These are phyloP conservation scores for Poeciliopsis occidentalis DNA, from an alignment of 2,113 vertebrate genomes.

Conservation along the genomic window DNA sequence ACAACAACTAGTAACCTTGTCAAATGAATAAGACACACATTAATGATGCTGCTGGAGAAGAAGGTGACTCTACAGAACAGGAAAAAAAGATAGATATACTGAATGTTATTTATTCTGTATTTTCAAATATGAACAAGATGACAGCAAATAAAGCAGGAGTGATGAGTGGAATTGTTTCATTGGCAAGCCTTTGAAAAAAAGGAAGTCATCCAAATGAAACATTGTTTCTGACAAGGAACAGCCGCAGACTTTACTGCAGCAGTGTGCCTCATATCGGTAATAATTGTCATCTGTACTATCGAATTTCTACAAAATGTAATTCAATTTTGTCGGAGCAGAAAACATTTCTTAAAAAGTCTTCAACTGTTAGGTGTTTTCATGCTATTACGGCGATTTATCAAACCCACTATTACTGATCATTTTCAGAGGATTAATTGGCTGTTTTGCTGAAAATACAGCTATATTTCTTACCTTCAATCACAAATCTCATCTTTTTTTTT, in stretches of 20 bases:
- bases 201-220: not conserved
- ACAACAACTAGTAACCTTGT: not conserved
- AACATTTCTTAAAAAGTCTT: conserved; percentile 27
- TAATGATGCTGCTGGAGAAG: not conserved
- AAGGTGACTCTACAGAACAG: not conserved
- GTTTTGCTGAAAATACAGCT: conserved; percentile 65
- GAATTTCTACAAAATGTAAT: not conserved
- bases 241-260: not conserved
- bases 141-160: not conserved
- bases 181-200: not conserved
- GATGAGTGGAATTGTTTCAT: not conserved
- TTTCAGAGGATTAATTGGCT: conserved; percentile 55
- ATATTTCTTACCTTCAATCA: conserved; percentile 71
- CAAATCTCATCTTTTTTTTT: conserved; percentile 64
- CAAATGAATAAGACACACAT: not conserved
- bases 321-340: conserved; percentile 18
- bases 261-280: not conserved
- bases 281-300: not conserved
- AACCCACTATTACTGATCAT: conserved; percentile 58
- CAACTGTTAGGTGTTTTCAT: conserved; percentile 54
- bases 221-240: not conserved
- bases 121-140: not conserved
- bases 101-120: no score
- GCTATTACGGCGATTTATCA: conserved; percentile 40
- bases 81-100: not conserved